phyloP scores from a whole-genome alignment of 2,888 invertebrate genomes.

The Diarsia rubi region DNA sequence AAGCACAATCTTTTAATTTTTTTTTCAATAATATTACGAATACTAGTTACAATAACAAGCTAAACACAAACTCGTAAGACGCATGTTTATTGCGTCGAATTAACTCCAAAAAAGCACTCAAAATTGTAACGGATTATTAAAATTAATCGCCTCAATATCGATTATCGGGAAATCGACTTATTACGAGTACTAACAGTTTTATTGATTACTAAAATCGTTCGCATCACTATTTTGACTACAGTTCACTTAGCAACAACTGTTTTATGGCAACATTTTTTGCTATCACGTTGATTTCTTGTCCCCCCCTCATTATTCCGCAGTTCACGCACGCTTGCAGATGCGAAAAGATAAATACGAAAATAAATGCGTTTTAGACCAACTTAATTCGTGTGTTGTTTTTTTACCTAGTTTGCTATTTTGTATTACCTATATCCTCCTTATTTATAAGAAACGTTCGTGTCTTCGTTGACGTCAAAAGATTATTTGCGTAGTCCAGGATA shows the following conservation, averaged over 20 bases:
- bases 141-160: neutral
- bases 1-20: neutral
- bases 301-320: slow-evolving; percentile 18
- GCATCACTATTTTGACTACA: slow-evolving; percentile 1
- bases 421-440: accelerated
- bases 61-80: neutral
- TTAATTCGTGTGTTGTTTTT: neutral
- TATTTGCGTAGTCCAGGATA: neutral
- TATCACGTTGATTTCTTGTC: neutral
- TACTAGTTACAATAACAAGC: neutral
- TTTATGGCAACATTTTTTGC: slow-evolving; percentile 29
- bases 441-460: too few species aligned
- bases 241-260: slow-evolving; percentile 23
- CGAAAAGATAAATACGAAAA: neutral
- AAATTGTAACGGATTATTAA: neutral
- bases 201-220: slow-evolving; percentile 16
- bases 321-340: slow-evolving; percentile 30
- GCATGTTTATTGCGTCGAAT: neutral
- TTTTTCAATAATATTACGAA: neutral
- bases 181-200: too few species aligned
- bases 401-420: neutral
- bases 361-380: slow-evolving; percentile 13
- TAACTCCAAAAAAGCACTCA: neutral
- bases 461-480: neutral
- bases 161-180: neutral